Base-by-base conservation (phyloP, 1,140 invertebrate genomes). In the Trichonephila inaurata region DNA sequence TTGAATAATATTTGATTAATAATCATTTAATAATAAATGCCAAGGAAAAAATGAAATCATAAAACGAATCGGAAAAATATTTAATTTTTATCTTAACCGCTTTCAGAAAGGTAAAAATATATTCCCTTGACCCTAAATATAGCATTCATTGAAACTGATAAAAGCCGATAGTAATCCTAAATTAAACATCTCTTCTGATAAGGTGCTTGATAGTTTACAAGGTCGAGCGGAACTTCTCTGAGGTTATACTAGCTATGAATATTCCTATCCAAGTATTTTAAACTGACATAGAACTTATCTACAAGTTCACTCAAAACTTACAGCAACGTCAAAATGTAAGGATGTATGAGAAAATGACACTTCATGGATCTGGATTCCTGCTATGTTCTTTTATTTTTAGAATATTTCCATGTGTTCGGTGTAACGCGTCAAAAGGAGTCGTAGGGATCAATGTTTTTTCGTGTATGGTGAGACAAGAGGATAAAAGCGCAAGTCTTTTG, bases 281-380 rank as follows among this genome's bases (percentile, higher is more conserved):
- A 12, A 0, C 5, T 51, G 10, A 51, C 7, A 33, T 18, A 77
- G 72, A 77, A 33, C 24, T 77, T 77, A 77, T 77, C 72, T 28
- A 28, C 14, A 18, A 6, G 72, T 33, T 16, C 3, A 18, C 40
- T 12, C 33, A 40, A 77, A 77, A 12, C 24, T 5, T 18, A 58
- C 82, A 6, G 51, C 8, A 4, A 85, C 82, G 28, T n/a, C n/a
- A n/a, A 58, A 60, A 85, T n/a, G 58, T n/a, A 40, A 28, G 18
- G 44, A 77, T 90, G 81, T 90, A 61, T 90, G 89, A 81, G 89
- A 90, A 90, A 81, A 90, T 90, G 89, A 90, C 89, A 90, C 72
- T 33, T 28, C 89, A 44, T n/a, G 72, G 85, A 61, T 87, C 28
- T 87, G 18, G 7, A n/a, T 33, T n/a, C 87, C 16, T 89, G 33